Base-by-base conservation (phyloP, 2,797 vertebrate genomes). In the Pelodytes ibericus region DNA sequence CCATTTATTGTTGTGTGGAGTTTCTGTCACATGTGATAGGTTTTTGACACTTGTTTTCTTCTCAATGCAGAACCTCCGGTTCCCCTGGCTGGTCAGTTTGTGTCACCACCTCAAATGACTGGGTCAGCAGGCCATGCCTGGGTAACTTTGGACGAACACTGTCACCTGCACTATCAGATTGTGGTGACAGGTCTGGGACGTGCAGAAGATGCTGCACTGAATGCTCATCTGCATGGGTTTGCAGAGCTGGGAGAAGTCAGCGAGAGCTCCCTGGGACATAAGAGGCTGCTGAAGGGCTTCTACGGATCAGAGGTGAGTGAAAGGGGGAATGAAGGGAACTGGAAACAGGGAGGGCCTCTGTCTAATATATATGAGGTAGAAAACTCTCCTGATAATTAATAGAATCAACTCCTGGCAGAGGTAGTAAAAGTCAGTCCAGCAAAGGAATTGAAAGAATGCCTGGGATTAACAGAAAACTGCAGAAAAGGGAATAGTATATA, bases 121-220 rank as follows among this genome's bases (percentile, higher is more conserved):
- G 88, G 93, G 0, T 94, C 95, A 0, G 94, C 94, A 0, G 97
- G 96, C 0, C 97, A 98, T 0, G 95, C 95, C 60, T 99, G 97
- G 97, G 93, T 96, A 33, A 96, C 91, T 0, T 89, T 98, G 86
- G 96, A 99, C 2, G 89, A 94, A 22, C 93, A 94, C 67, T 99
- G 97, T 76, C 96, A 99, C 86, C 91, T 99, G 82, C 96, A 98
- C 77, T 99, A 98, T 1, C 94, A 97, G 87, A 96, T 99, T 24
- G 84, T 95, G 0, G 93, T 98, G 22, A 90, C 92, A 0, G 96
- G 97, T 1, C 93, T 98, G 63, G 94, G 95, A 72, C 94, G 90
- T 74, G 87, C 86, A 0, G 93, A 95, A 0, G 96, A 98, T 1
- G 83, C 91, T 75, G 91, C 93, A 0, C 83, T 98, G 80, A 95